Conservation (phyloP, 2,797 vertebrate genomes). For the Crossoptilon crossoptilon region DNA sequence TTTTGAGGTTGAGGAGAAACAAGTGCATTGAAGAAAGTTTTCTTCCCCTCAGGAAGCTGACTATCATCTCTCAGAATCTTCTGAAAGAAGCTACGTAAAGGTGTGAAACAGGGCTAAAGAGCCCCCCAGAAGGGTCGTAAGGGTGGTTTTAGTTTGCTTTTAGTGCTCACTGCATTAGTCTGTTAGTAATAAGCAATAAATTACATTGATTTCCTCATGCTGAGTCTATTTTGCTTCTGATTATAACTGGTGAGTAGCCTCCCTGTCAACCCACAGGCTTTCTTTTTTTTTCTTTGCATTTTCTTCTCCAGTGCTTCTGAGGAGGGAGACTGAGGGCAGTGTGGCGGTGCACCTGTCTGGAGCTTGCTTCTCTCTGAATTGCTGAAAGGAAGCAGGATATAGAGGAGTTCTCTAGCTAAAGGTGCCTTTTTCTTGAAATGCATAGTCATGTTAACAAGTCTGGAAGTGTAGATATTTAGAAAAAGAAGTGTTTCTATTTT, state of each 20-base stretch:
- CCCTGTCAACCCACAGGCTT: not conserved
- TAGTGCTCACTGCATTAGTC: not conserved
- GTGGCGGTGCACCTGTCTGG: too few species aligned
- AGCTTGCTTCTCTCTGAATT: not conserved
- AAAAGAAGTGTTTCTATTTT: not conserved
- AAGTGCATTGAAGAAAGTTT: not conserved
- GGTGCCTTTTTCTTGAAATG: not conserved
- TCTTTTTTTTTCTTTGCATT: not conserved
- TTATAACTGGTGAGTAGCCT: not conserved
- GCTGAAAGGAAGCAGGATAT: not conserved
- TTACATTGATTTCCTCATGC: not conserved
- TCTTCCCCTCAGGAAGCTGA: not conserved
- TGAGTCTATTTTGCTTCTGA: not conserved
- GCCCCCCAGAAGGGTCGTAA: not conserved
- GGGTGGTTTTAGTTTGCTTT: not conserved
- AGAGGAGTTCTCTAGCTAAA: not conserved
- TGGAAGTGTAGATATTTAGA: not conserved
- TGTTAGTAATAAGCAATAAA: not conserved
- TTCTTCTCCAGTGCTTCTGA: not conserved
- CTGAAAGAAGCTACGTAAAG: not conserved
- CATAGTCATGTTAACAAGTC: not conserved
- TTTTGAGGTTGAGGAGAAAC: not conserved
- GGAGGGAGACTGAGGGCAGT: not conserved
- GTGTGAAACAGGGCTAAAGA: not conserved
- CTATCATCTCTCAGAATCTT: not conserved